Evolutionary conservation across 2,888 invertebrate genomes (phyloP), one percentile per base, ranked within the genome.

Genomic region (Leptogaster cylindrica): DNA sequence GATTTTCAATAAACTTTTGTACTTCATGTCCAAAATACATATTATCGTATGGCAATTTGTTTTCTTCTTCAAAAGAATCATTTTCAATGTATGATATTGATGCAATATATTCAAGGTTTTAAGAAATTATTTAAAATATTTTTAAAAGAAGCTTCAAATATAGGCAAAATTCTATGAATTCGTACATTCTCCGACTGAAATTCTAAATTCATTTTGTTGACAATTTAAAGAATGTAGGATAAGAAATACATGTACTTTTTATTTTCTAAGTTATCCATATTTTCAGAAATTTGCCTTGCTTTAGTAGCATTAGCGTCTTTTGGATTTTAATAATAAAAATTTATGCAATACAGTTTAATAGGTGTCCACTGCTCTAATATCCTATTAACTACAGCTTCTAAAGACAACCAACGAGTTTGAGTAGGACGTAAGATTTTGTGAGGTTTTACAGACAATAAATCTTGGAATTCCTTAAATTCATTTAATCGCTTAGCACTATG

Each of bases 241-340:
- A 65, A 31, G 31, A 31, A 5, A 10, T 31, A 27, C 27, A 71
- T 52, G 36, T 70, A 71, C 25, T 31, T 31, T 31, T 5, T 10
- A 7, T 31, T 31, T 31, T 31, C 31, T 31, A 31, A 31, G 5
- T 31, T 31, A 31, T 31, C 31, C 6, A 10, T 31, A 31, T 41
- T 36, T 4, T 66, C 28, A n/a, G 64, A 66, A 28, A 69, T 46
- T 48, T 68, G 67, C 27, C 16, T 33, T n/a, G 67, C 31, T 4
- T 33, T 39, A 23, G 67, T 52, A 5, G 67, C 68, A 55, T 55
- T 68, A 5, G 23, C 3, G 10, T 48, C 23, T 23, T 23, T 10
- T 3, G 2, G 2, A 20, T 5, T 8, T 2, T 23, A 48, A 48
- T 7, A 10, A 31, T 7, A 31, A 10, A 5, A 31, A 10, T 31